Percentiles rank a stretch among this genome's conserved stretches.
These are phyloP conservation scores for Orchesellides sinensis DNA, from an alignment of 2,888 invertebrate species.

Conservation along the genomic window DNA sequence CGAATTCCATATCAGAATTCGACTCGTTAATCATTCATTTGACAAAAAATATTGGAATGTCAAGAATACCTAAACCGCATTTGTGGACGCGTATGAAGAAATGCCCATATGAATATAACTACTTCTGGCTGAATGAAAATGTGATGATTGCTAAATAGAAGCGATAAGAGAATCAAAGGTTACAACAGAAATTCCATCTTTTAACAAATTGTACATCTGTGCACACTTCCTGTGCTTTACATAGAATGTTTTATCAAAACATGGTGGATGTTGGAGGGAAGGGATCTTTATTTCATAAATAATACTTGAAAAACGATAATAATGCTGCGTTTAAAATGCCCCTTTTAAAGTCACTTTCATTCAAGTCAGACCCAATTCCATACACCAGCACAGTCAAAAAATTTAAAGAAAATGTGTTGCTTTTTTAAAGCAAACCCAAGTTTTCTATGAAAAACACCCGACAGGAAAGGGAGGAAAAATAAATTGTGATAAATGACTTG, in stretches of 20 bases:
- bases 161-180: background rate
- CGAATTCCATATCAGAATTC: no score
- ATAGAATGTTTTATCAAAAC: conserved; percentile 49
- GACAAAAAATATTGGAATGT: no score
- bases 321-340: background rate
- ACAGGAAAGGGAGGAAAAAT: conserved; percentile 6
- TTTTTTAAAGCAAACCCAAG: background rate
- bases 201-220: conserved; percentile 35
- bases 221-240: conserved; percentile 55
- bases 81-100: no score
- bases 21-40: no score
- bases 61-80: no score
- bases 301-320: conserved; percentile 8
- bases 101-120: no score
- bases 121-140: no score
- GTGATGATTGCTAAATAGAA: no score
- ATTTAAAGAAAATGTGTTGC: background rate
- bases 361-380: background rate
- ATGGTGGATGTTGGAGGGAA: conserved; percentile 42
- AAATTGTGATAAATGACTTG: conserved; percentile 17
- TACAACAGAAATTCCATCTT: conserved; percentile 1
- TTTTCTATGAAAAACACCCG: conserved; percentile 15
- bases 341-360: background rate
- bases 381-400: background rate
- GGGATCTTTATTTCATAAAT: conserved; percentile 4